phyloP scores from a whole-genome alignment of 2,797 vertebrate species.

The Enteromius afrohamiltoni region DNA sequence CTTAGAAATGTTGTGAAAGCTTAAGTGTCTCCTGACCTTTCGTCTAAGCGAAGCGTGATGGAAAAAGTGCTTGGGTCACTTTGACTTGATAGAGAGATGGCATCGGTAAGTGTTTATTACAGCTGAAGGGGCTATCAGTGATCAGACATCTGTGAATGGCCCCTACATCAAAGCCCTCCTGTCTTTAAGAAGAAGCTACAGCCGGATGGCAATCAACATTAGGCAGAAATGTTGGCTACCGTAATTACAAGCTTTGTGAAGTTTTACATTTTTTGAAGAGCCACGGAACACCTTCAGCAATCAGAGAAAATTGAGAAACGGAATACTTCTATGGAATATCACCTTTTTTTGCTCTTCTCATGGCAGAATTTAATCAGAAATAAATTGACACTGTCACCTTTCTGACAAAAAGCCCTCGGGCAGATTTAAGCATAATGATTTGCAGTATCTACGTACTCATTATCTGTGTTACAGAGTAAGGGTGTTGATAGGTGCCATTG shows the following conservation, averaged over 20 bases:
- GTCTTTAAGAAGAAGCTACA: slow-evolving; percentile 40
- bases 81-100: slow-evolving; percentile 42
- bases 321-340: slow-evolving; percentile 42
- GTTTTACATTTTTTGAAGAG: slow-evolving; percentile 48
- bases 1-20: slow-evolving; percentile 43
- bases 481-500: slow-evolving; percentile 9
- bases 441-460: neutral
- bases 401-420: slow-evolving; percentile 32
- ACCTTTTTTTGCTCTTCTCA: slow-evolving; percentile 16
- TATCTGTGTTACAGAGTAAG: slow-evolving; percentile 17
- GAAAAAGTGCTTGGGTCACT: slow-evolving; percentile 55
- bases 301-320: slow-evolving; percentile 54
- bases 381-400: too few relatives aligned
- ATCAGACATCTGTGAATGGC: slow-evolving; percentile 50
- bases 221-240: slow-evolving; percentile 54
- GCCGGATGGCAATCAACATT: slow-evolving; percentile 56
- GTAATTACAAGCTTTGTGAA: slow-evolving; percentile 61
- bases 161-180: slow-evolving; percentile 54
- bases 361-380: slow-evolving; percentile 50
- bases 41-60: slow-evolving; percentile 51
- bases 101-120: slow-evolving; percentile 60
- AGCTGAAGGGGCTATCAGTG: slow-evolving; percentile 48
- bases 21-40: slow-evolving; percentile 58
- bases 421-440: slow-evolving; percentile 4
- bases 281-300: slow-evolving; percentile 63